Percentiles rank a stretch among this genome's conserved stretches.
Conservation (phyloP, 2,113 vertebrate species). For the Sturnus vulgaris region DNA sequence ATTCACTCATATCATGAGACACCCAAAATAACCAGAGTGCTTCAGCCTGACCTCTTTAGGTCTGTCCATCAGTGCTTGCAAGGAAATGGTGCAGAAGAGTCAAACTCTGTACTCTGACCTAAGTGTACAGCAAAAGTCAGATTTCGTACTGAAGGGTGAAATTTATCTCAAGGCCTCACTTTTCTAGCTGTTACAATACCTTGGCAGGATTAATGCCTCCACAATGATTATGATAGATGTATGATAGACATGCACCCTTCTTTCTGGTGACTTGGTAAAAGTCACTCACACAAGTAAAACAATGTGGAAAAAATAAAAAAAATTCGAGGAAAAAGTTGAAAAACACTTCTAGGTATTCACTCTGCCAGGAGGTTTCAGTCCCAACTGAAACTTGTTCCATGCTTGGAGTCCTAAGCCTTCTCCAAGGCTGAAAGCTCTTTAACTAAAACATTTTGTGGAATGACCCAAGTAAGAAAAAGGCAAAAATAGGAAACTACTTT, state of each 20-base stretch:
- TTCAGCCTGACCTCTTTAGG: neutral
- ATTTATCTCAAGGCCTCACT: neutral
- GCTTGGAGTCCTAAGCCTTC: neutral
- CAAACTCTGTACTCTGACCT: neutral
- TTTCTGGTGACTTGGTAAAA: neutral
- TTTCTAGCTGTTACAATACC: neutral
- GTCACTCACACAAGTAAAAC: neutral
- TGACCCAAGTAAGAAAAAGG: neutral
- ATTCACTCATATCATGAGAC: neutral
- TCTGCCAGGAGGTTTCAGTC: neutral
- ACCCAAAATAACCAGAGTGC: neutral
- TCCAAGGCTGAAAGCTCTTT: neutral
- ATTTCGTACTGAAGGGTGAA: neutral
- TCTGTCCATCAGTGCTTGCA: neutral
- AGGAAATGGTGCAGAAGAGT: neutral
- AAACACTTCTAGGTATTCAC: rapidly evolving
- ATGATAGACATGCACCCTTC: neutral
- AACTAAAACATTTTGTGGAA: neutral
- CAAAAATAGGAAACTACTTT: neutral
- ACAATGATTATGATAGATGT: neutral
- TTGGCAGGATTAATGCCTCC: neutral
- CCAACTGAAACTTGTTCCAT: no score
- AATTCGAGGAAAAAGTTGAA: rapidly evolving
- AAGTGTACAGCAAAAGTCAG: neutral
- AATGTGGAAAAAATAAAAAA: neutral